Evolutionary conservation across 1,140 invertebrate species (phyloP), one percentile per base, ranked within the genome.

Genomic region (Leptinotarsa undecemlineata): DNA sequence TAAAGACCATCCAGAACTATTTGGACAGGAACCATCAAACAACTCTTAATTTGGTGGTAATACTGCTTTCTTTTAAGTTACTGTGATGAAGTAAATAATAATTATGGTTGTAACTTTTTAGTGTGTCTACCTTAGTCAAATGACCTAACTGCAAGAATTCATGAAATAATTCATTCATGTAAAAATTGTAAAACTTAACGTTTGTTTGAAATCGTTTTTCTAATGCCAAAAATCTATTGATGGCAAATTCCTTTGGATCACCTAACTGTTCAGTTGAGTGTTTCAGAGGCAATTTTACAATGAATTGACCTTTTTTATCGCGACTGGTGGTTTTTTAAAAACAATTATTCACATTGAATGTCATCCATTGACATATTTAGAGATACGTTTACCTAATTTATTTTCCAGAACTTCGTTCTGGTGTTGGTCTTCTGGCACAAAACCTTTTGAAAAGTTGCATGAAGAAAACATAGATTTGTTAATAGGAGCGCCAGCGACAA

Each of bases 31-130:
- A 0, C 78, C 83, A 75, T 86, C 82, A 71, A 85, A 86, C 85
- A 8, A 86, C 83, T 74, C 85, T 68, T 6, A 84, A 48, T 77
- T 84, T 82, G 1, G 83, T 85, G 8, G 82, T 84, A 1, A 68
- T 62, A 17, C 78, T 80, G 5, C 80, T 70, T 26, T 81, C 78
- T 17, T 80, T 79, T 1, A 86, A 19, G 0, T 88, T 84, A 1
- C 78, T 42, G 68, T 86, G 85, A 81, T 88, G 87, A 4, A 86
- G 85, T 8, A 87, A 68, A 77, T 86, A 87, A 75, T 77, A 81
- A 21, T 3, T 19, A 3, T 21, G 19, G 70, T 63, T 17, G 13
- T 75, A 57, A 64, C 14, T 20, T 33, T 76, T 66, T 15, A 74
- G 6, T 62, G 33, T 71, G 19, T 72, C 3, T 33, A 48, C 0